Evolutionary conservation across 1,140 invertebrate genomes (phyloP).

Genomic region (Musca domestica): DNA sequence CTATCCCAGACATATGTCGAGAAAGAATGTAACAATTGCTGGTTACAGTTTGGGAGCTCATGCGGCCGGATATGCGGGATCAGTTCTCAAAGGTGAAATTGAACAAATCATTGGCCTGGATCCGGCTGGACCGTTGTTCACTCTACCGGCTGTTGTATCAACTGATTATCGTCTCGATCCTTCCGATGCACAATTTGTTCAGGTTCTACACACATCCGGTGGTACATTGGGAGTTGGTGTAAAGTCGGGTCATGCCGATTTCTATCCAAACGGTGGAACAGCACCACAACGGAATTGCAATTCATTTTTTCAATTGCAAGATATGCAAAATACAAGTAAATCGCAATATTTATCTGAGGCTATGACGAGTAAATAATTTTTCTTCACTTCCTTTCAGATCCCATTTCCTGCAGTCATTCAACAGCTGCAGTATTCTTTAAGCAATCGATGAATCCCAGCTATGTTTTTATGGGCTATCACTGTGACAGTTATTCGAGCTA

Average conservation of each 20-base stretch:
- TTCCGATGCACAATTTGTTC: conserved; percentile 82
- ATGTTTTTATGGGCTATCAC: conserved; percentile 59
- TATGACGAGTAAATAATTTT: no score
- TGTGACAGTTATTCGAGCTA: conserved; percentile 66
- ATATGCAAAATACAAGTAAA: conserved; percentile 46
- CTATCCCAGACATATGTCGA: conserved; percentile 48
- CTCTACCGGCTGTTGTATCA: conserved; percentile 59
- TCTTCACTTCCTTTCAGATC: conserved; percentile 31
- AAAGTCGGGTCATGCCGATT: conserved; percentile 80
- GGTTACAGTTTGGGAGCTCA: conserved; percentile 89
- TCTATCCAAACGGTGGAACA: conserved; percentile 79
- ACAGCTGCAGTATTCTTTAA: conserved; percentile 66
- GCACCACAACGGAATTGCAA: conserved; percentile 76
- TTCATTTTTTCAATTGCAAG: conserved; percentile 47
- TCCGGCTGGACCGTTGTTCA: conserved; percentile 81
- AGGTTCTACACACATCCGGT: conserved; percentile 87
- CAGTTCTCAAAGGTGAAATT: conserved; percentile 55
- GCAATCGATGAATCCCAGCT: conserved; percentile 63
- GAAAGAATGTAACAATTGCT: conserved; percentile 63
- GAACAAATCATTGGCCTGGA: conserved; percentile 64
- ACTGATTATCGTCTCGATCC: conserved; percentile 65
- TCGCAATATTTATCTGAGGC: neutral
- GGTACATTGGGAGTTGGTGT: conserved; percentile 70
- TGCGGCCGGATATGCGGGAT: conserved; percentile 79
- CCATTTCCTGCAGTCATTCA: conserved; percentile 72